A percentile compares a stretch with the other conserved stretches of the same genome.
phyloP scores from a whole-genome alignment of 1,140 invertebrate genomes.

The Brachystomella parvula region DNA sequence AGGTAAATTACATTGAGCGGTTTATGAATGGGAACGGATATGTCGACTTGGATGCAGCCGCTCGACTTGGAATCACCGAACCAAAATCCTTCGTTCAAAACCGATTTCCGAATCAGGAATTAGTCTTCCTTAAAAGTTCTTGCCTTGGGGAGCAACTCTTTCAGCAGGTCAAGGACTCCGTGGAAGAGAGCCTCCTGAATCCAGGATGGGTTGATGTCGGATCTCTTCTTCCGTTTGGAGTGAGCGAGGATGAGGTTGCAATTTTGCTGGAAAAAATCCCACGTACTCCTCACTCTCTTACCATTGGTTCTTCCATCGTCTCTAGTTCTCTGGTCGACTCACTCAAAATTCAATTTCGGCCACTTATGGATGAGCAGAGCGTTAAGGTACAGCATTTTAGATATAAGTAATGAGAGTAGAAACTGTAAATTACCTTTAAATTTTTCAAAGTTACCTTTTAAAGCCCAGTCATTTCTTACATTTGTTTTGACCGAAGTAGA shows the following conservation, averaged over 20 bases:
- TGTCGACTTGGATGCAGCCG: conserved; percentile 81
- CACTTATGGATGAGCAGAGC: conserved; percentile 61
- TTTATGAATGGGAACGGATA: conserved; percentile 94
- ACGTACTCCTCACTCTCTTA: conserved; percentile 31
- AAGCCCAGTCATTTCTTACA: too few species aligned
- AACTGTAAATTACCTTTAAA: too few species aligned
- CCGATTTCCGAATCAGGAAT: conserved; percentile 56
- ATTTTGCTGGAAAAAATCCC: conserved; percentile 60
- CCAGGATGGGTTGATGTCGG: conserved; percentile 39
- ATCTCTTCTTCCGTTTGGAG: conserved; percentile 64
- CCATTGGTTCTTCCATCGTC: conserved; percentile 47
- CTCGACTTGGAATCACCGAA: conserved; percentile 79
- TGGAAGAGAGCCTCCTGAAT: conserved; percentile 33
- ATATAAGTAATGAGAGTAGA: too few species aligned
- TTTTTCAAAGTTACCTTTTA: too few species aligned
- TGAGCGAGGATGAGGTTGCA: conserved; percentile 65
- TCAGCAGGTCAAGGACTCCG: conserved; percentile 54
- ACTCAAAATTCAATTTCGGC: conserved; percentile 59
- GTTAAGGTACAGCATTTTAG: conserved; percentile 14
- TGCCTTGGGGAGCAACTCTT: conserved; percentile 64
- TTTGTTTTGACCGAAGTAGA: too few species aligned
- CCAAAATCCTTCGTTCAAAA: conserved; percentile 71
- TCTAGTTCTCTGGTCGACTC: conserved; percentile 58
- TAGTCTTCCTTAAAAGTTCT: conserved; percentile 65
- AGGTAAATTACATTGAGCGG: conserved; percentile 80